Base-by-base conservation (phyloP, 2,888 invertebrate species). In the Phortica magna region DNA sequence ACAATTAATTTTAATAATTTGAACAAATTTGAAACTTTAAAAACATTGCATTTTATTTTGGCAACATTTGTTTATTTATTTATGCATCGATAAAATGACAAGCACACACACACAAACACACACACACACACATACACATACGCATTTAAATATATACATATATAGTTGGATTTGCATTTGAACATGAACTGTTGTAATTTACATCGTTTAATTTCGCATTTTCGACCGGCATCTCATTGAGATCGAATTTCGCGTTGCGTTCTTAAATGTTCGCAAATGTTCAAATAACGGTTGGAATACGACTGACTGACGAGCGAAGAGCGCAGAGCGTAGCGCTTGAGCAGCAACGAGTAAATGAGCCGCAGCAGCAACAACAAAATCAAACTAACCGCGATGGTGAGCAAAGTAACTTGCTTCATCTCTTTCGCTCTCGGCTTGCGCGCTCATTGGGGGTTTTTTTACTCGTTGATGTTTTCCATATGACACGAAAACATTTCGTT, bases 121-220 rank as follows among this genome's bases (percentile, higher is more conserved):
- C 71, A 43, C 48, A 48, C 31, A 22, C 72, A 76, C n/a, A 71
- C 55, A 53, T 64, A 75, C 73, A 74, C 64, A 43, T 68, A 41
- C 57, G 7, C 9, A 61, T 61, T 61, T 31, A 61, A 22, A 61
- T 59, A 59, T 7, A n/a, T 59, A 59, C 22, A 61, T 61, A 14
- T 55, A 55, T 7, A 55, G n/a, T 55, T 55, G 17, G 5, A 10
- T 55, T 31, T 31, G 31, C 31, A 31, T 31, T 31, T 31, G 31
- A 31, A 10, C 12, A n/a, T 55, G 55, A 6, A 55, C 55, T 55
- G 7, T 14, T 5, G 7, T 7, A 55, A n/a, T 55, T 61, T 22
- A 22, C 48, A 61, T 61, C 19, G 22, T 22, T 61, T 61, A 61
- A 61, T 61, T 61, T 61, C 61, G 61, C 61, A 61, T 61, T 61